Evolutionary conservation across 2,888 invertebrate species (phyloP).

Genomic region (Sphecodes monilicornis): DNA sequence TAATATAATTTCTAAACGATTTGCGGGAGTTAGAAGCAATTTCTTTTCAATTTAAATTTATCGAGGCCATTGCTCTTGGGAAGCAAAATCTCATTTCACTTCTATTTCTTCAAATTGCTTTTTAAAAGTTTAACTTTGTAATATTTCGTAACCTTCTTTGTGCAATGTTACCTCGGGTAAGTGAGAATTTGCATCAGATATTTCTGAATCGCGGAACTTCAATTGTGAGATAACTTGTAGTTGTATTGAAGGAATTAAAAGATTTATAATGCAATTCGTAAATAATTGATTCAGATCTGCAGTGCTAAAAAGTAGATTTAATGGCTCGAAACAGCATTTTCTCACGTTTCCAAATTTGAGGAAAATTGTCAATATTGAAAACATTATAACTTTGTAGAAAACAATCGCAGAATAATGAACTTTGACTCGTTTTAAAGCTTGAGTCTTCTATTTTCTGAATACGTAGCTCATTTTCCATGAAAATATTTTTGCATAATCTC

Average conservation of each 20-base stretch:
- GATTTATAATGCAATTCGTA: neutral
- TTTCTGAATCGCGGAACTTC: neutral
- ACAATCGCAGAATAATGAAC: no score
- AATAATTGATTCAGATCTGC: no score
- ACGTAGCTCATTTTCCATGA: no score
- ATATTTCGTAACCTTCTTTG: neutral
- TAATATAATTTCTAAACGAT: neutral
- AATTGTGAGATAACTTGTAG: neutral
- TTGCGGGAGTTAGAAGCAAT: neutral
- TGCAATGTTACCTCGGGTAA: neutral
- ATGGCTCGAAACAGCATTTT: no score
- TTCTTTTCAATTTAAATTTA: slow-evolving; percentile 1
- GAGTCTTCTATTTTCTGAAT: no score
- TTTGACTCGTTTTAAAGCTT: no score
- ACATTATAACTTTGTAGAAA: no score
- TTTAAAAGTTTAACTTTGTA: neutral
- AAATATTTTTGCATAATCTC: no score
- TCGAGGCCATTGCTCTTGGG: neutral
- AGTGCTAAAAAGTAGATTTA: no score
- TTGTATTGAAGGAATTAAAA: neutral
- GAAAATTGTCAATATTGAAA: no score
- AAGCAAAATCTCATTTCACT: neutral
- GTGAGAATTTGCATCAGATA: neutral
- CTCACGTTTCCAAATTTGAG: no score
- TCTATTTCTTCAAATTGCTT: slow-evolving; percentile 1